Conservation (phyloP, 1,140 invertebrate genomes). For the Chlorops oryzae region DNA sequence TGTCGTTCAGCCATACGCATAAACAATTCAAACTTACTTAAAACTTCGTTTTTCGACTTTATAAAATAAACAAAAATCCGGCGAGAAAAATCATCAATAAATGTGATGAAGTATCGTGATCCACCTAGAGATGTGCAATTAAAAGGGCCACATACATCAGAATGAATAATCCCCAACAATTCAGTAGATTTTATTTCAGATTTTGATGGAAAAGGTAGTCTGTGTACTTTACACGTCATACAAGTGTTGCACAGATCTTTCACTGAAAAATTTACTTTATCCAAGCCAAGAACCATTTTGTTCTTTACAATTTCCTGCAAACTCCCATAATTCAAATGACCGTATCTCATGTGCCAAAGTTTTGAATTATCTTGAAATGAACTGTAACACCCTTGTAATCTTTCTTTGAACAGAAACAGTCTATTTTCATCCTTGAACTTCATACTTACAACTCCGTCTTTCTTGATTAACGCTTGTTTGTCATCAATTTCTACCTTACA, state of each 20-base stretch:
- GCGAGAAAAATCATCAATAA: slow-evolving; percentile 28
- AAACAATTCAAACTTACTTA: slow-evolving; percentile 8
- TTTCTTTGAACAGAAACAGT: no score
- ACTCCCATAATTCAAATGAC: background rate
- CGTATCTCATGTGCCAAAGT: background rate
- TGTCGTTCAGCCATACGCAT: slow-evolving; percentile 16
- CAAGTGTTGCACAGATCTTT: background rate
- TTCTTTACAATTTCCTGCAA: background rate
- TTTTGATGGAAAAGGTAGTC: no score
- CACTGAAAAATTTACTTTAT: background rate
- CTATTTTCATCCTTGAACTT: no score
- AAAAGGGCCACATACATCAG: slow-evolving; percentile 41
- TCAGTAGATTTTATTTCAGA: background rate
- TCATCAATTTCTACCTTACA: no score
- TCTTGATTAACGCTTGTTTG: no score
- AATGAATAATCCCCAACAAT: slow-evolving; percentile 10
- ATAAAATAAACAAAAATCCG: slow-evolving; percentile 1
- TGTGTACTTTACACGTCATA: background rate
- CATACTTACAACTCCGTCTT: no score
- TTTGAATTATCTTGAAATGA: no score
- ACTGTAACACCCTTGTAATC: no score
- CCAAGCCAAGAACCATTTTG: background rate
- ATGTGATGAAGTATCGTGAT: slow-evolving; percentile 29
- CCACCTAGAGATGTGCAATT: slow-evolving; percentile 22
- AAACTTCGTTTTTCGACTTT: slow-evolving; percentile 14